A percentile compares a stretch with the other conserved stretches of the same genome.
phyloP scores from a whole-genome alignment of 2,888 invertebrate genomes.

The Eremobia ochroleuca region DNA sequence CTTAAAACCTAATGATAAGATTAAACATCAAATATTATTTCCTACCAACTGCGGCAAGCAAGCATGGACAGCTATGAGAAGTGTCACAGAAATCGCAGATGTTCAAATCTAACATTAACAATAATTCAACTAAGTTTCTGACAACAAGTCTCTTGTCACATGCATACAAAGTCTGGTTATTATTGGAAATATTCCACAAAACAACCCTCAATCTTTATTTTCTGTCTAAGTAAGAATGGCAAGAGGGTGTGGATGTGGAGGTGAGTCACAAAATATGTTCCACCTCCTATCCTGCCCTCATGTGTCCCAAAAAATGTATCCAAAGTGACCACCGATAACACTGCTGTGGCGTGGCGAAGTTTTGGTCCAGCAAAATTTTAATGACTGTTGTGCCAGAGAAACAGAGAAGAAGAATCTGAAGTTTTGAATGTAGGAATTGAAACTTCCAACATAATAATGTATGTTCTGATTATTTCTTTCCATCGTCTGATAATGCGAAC shows the following conservation, averaged over 20 bases:
- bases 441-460: background rate
- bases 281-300: background rate
- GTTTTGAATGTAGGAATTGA: background rate
- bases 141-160: background rate
- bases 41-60: background rate
- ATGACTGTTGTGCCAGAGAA: background rate
- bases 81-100: background rate
- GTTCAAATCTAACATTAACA: conserved; percentile 2
- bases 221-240: background rate
- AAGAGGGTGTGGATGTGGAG: no score
- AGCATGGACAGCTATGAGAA: background rate
- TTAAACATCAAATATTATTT: conserved; percentile 16
- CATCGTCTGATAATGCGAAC: background rate
- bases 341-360: no score
- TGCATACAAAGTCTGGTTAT: no score
- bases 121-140: background rate
- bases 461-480: background rate
- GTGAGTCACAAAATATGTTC: background rate
- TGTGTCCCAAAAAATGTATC: background rate
- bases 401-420: background rate
- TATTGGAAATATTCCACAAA: conserved; percentile 12
- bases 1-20: conserved; percentile 33
- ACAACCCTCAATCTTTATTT: background rate
- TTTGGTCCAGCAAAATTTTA: background rate
- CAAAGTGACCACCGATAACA: background rate